Base-by-base conservation (phyloP, 1,140 invertebrate genomes). In the Ceratina calcarata region DNA sequence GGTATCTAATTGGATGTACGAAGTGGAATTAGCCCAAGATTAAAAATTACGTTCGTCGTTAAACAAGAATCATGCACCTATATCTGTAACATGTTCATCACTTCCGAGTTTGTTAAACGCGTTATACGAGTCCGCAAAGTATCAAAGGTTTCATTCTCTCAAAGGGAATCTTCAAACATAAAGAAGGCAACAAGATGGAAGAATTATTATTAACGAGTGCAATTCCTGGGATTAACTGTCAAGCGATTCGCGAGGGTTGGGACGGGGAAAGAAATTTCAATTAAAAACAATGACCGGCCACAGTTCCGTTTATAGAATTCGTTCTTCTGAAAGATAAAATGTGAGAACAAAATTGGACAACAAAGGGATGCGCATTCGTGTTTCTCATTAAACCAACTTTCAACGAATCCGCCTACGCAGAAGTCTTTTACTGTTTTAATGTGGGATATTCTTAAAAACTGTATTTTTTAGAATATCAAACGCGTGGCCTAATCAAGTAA, bases 301-400 rank as follows among this genome's bases (percentile, higher is more conserved):
- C 49, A 27, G 49, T 12, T 16, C 49, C 77, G 78, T 73, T 68
- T 55, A 55, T 68, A 10, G 15, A 80, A 79, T 82, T 53, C 37
- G 49, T 49, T 61, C 0, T 45, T 18, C 18, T 22, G 15, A 12
- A 20, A 64, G 3, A 58, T 20, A 58, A 20, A 20, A 20, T 20
- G 20, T 16, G 18, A 20, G 13, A 12, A 20, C 7, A 20, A 49
- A 13, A 15, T 0, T 45, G 22, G 27, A 61, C 4, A 58, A 45
- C 27, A 69, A 60, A 24, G 8, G 8, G 13, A 61, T 6, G 37
- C 10, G 37, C 37, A 45, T 45, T 45, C 37, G 37, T 10, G 37
- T 10, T 45, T 45, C 37, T 45, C 37, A 45, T 45, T 45, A 45
- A 45, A 45, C 37, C 10, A 45, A 45, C 37, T 8, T 45, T 45